These are phyloP conservation scores for Arrhopalites spinosus DNA, from an alignment of 2,888 invertebrate species.

Conservation along the genomic window DNA sequence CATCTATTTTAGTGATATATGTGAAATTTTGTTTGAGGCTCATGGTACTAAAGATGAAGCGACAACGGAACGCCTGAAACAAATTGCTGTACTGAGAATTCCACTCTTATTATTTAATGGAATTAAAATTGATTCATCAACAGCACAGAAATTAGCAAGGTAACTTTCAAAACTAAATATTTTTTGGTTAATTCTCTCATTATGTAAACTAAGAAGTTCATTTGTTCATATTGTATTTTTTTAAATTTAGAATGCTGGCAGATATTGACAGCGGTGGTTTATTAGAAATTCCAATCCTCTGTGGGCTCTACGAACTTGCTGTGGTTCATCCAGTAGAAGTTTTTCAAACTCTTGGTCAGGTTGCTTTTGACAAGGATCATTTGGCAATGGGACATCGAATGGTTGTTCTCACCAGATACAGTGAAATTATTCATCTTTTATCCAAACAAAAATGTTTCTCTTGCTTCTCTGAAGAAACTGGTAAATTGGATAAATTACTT, in stretches of 20 bases:
- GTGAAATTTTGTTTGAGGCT: slow-evolving; percentile 47
- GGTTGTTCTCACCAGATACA: slow-evolving; percentile 38
- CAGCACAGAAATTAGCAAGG: slow-evolving; percentile 43
- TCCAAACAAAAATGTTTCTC: slow-evolving; percentile 50
- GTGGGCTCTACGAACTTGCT: slow-evolving; percentile 48
- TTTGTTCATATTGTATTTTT: not conserved
- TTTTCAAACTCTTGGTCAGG: slow-evolving; percentile 39
- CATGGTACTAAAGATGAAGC: slow-evolving; percentile 44
- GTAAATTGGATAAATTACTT: slow-evolving; percentile 20
- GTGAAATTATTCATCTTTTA: slow-evolving; percentile 45
- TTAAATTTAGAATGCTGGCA: slow-evolving; percentile 37
- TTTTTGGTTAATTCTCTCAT: not conserved
- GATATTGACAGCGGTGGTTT: slow-evolving; percentile 41
- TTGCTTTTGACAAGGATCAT: slow-evolving; percentile 45
- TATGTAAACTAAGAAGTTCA: no score
- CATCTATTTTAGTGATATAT: slow-evolving; percentile 50
- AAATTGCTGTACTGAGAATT: slow-evolving; percentile 46
- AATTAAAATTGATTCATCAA: slow-evolving; percentile 46
- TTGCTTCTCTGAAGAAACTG: slow-evolving; percentile 38
- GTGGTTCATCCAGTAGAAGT: slow-evolving; percentile 43
- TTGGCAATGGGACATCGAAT: slow-evolving; percentile 48
- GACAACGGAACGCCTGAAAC: slow-evolving; percentile 46
- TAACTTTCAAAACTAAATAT: slow-evolving; percentile 20
- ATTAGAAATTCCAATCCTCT: slow-evolving; percentile 45
- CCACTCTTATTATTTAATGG: slow-evolving; percentile 44